Evolutionary conservation across 2,113 vertebrate genomes (phyloP), one percentile per base, ranked within the genome.

Genomic region (Uria lomvia): DNA sequence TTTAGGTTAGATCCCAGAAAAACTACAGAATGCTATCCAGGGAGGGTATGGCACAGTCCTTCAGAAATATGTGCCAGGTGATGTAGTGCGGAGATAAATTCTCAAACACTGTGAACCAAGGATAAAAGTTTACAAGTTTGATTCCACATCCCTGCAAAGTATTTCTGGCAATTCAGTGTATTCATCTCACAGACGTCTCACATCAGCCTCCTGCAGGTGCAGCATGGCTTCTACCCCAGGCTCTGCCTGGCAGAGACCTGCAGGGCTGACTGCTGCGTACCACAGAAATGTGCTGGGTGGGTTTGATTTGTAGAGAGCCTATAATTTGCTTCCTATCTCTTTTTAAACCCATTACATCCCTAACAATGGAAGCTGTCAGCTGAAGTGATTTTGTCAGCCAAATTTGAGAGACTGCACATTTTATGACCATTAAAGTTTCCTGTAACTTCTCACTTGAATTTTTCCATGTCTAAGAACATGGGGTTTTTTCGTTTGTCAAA

Each of bases 321-420:
- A 9, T 92, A 93, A 97, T 95, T 95, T 94, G 11, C 84, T 81
- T 90, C 81, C 71, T 92, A 52, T 89, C 45, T 90, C 84, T 91
- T 94, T 94, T 94, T 90, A 94, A 91, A 91, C 42, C 62, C 53
- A 40, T 72, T 91, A 86, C 66, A 78, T 92, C 55, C 62, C 40
- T 75, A 94, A 95, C 95, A 96, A 95, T 47, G 81, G 83, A 92
- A 94, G 52, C 66, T 92, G 84, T 91, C 96, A 96, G 70, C 32
- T 89, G 70, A 92, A 91, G 77, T 81, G 87, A 95, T 92, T 96
- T 87, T 85, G 70, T 95, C 88, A 92, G 92, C 65, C 86, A 91
- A 34, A 95, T 95, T 72, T 76, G 70, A 95, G 73, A 95, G 79
- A 12, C 70, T 85, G 66, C 49, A 73, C 79, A 81, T 94, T 94